phyloP scores from a whole-genome alignment of 2,888 invertebrate species.

The Limnephilus rhombicus region DNA sequence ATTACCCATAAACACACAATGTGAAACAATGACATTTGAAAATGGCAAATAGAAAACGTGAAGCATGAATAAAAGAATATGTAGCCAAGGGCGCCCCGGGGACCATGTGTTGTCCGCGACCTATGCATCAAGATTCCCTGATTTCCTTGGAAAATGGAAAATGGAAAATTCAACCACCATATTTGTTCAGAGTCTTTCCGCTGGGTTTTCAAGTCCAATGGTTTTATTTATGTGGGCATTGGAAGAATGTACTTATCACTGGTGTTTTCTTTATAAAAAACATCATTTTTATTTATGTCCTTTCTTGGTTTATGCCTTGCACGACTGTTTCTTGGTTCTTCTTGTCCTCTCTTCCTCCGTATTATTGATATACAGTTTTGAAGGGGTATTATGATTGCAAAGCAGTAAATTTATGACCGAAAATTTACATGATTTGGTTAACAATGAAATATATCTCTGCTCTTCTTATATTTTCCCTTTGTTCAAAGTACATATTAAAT shows the following conservation, averaged over 20 bases:
- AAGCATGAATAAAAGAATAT: background rate
- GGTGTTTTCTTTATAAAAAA: conserved; percentile 16
- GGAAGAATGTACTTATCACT: conserved; percentile 11
- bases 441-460: background rate
- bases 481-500: background rate
- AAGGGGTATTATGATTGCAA: background rate
- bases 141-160: conserved; percentile 34
- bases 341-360: background rate
- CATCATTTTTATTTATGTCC: conserved; percentile 3
- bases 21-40: background rate
- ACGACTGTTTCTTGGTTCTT: background rate
- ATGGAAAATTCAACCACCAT: conserved; percentile 29
- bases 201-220: conserved; percentile 35
- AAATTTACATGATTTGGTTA: conserved; percentile 8
- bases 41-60: conserved; percentile 9
- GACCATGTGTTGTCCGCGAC: conserved; percentile 36
- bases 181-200: conserved; percentile 50
- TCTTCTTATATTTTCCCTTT: background rate
- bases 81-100: background rate
- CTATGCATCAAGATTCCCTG: conserved; percentile 17
- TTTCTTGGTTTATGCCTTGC: background rate
- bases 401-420: conserved; percentile 8
- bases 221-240: conserved; percentile 50
- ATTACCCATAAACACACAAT: background rate
- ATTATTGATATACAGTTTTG: conserved; percentile 15